phyloP scores from a whole-genome alignment of 2,113 vertebrate species.

The Phrynocephalus versicolor region DNA sequence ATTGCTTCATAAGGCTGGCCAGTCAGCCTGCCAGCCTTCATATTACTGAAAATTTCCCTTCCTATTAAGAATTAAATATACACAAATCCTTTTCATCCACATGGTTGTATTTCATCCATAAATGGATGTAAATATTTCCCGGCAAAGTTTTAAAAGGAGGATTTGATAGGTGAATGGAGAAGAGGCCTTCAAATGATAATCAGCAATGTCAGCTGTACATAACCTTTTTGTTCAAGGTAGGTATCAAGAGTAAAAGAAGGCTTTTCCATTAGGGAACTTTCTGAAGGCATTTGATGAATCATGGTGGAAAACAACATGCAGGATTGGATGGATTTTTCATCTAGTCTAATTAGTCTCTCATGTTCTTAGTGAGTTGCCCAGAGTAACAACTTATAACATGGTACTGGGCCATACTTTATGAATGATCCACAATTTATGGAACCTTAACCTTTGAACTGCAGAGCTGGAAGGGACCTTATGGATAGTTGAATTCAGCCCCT shows the following conservation, averaged over 20 bases:
- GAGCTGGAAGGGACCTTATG: too few species aligned
- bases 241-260: background rate
- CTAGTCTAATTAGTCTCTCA: background rate
- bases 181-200: background rate
- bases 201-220: background rate
- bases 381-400: too few species aligned
- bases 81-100: background rate
- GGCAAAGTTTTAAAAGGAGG: background rate
- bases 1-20: too few species aligned
- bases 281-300: background rate
- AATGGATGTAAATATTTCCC: background rate
- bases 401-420: too few species aligned
- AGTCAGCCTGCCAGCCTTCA: too few species aligned
- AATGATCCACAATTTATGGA: too few species aligned
- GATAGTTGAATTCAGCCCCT: too few species aligned
- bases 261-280: background rate
- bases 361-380: background rate
- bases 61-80: background rate
- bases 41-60: too few species aligned
- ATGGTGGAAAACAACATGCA: background rate
- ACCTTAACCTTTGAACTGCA: too few species aligned
- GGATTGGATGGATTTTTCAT: background rate
- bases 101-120: background rate
- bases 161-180: background rate
- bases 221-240: background rate